A percentile compares a stretch with the other conserved stretches of the same genome.
These are phyloP conservation scores for Thereva unica DNA, from an alignment of 2,888 invertebrate species.

Conservation along the genomic window DNA sequence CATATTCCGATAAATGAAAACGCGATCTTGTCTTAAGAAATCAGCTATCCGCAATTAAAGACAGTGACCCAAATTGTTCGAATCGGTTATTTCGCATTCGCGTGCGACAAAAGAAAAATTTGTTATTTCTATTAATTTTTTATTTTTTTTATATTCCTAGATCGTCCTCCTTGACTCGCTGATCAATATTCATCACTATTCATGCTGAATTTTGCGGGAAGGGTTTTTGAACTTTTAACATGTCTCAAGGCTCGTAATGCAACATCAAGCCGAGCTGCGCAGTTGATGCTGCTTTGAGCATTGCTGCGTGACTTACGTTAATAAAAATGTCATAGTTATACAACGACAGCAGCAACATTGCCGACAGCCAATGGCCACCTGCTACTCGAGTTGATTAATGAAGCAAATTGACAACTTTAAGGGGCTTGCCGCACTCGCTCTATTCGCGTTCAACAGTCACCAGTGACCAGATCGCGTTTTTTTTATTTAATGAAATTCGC, in stretches of 20 bases:
- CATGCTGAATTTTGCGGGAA: constrained; percentile 6
- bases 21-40: too few species aligned
- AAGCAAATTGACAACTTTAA: constrained; percentile 33
- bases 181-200: constrained; percentile 21
- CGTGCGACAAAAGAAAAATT: too few species aligned
- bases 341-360: background rate
- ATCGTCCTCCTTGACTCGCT: constrained; percentile 7
- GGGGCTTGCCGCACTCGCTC: constrained; percentile 31
- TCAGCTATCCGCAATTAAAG: too few species aligned
- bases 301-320: constrained; percentile 20
- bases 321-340: constrained; percentile 26
- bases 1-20: too few species aligned
- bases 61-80: too few species aligned
- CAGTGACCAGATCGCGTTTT: constrained; percentile 10
- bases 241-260: constrained; percentile 29
- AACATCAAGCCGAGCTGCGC: constrained; percentile 25
- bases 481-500: background rate
- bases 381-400: constrained; percentile 24
- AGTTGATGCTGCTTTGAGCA: constrained; percentile 3
- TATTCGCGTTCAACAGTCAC: constrained; percentile 20
- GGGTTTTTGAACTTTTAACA: constrained; percentile 33
- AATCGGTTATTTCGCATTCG: too few species aligned
- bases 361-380: constrained; percentile 21
- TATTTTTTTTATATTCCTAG: background rate
- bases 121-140: too few species aligned